Percentiles rank a stretch among this genome's conserved stretches.
phyloP scores from a whole-genome alignment of 53 echinoderm and acorn worm genomes.

The Mesocentrotus franciscanus region DNA sequence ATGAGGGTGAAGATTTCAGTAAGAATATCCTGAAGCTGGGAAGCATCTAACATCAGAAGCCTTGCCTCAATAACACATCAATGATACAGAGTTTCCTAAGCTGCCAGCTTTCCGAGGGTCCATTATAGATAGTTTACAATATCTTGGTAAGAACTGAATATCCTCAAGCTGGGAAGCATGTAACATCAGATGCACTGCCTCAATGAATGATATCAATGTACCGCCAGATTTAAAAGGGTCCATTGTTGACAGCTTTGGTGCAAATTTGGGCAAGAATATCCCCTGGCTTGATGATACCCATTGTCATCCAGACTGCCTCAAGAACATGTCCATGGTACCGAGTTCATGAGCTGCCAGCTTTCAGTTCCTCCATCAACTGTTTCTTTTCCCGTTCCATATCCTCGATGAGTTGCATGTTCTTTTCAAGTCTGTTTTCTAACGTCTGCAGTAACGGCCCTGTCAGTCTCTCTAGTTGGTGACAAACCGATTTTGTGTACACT shows the following conservation, averaged over 20 bases:
- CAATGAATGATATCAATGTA: too few relatives aligned
- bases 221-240: neutral
- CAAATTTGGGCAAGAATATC: neutral
- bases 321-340: neutral
- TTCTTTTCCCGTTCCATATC: slow-evolving; percentile 83
- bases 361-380: slow-evolving; percentile 74
- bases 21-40: too few relatives aligned
- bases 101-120: too few relatives aligned
- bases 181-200: too few relatives aligned
- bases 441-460: slow-evolving; percentile 94
- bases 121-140: too few relatives aligned
- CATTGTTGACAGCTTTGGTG: neutral
- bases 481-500: slow-evolving; percentile 98
- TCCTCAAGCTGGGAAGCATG: too few relatives aligned
- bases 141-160: too few relatives aligned
- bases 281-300: neutral
- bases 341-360: slow-evolving; percentile 31
- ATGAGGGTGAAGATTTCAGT: too few relatives aligned
- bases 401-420: slow-evolving; percentile 83
- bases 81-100: too few relatives aligned
- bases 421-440: slow-evolving; percentile 86
- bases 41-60: too few relatives aligned
- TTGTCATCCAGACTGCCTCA: neutral
- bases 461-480: slow-evolving; percentile 91
- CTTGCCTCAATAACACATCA: too few relatives aligned